Conservation (phyloP, 1,140 invertebrate genomes). For the Bombus confusus region DNA sequence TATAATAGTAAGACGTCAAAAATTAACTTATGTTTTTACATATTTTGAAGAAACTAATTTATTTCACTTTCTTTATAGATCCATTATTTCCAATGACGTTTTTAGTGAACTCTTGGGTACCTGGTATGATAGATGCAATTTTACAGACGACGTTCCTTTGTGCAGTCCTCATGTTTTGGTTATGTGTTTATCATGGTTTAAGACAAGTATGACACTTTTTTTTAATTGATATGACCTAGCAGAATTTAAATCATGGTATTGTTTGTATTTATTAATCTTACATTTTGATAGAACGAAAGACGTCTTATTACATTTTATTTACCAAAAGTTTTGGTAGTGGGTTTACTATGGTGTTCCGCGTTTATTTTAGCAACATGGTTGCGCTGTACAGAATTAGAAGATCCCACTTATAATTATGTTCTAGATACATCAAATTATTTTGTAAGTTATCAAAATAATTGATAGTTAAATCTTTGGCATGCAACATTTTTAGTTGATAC, state of each 20-base stretch:
- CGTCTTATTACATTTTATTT: constrained; percentile 93
- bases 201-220: constrained; percentile 88
- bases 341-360: constrained; percentile 93
- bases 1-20: constrained; percentile 91
- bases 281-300: constrained; percentile 89
- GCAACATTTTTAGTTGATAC: constrained; percentile 5
- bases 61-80: constrained; percentile 85
- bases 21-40: background rate
- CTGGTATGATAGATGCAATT: constrained; percentile 94
- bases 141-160: constrained; percentile 96
- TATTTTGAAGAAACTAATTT: constrained; percentile 21
- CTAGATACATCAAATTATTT: constrained; percentile 94
- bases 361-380: constrained; percentile 94
- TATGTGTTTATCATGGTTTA: constrained; percentile 96
- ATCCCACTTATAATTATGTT: constrained; percentile 96
- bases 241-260: background rate
- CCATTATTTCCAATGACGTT: constrained; percentile 96
- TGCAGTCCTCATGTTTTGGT: constrained; percentile 95
- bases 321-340: constrained; percentile 94
- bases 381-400: constrained; percentile 92
- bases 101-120: constrained; percentile 94
- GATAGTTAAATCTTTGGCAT: background rate
- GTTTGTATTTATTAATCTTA: constrained; percentile 7
- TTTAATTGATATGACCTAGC: background rate
- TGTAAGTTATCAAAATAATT: constrained; percentile 84